phyloP scores from a whole-genome alignment of 2,797 vertebrate species.

The Catostomus latipinnis region DNA sequence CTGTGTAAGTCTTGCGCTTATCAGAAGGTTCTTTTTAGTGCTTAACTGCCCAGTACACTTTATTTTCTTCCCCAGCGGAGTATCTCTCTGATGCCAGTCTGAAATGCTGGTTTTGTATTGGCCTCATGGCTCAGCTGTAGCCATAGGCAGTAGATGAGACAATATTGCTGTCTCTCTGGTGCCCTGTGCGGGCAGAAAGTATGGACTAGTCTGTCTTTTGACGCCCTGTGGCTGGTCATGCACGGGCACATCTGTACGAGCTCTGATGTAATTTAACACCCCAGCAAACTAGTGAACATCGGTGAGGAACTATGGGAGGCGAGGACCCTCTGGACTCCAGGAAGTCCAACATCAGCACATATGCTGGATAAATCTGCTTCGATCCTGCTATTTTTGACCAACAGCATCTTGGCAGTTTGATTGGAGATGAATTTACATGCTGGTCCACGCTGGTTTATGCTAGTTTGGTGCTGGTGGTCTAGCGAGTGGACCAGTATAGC shows the following conservation, averaged over 20 bases:
- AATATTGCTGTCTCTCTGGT: neutral
- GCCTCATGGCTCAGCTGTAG: neutral
- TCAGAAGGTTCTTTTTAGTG: no score
- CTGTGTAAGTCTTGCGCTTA: no score
- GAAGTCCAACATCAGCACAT: neutral
- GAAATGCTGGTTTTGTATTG: conserved; percentile 10
- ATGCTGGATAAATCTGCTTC: neutral
- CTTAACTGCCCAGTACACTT: no score
- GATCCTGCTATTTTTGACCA: neutral
- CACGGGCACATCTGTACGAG: neutral
- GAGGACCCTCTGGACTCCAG: neutral
- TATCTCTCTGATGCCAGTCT: no score
- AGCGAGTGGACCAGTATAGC: no score
- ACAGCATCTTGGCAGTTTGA: neutral
- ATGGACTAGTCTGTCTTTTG: conserved; percentile 15
- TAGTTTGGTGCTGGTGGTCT: neutral
- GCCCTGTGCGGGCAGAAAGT: neutral
- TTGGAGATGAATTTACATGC: neutral
- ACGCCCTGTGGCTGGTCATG: conserved; percentile 19
- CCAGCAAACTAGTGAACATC: neutral
- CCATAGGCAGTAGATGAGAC: neutral
- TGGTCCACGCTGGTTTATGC: neutral
- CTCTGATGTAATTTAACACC: conserved; percentile 25
- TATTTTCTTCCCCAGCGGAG: no score
- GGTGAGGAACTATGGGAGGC: neutral